Base-by-base conservation (phyloP, 2,888 invertebrate genomes). In the Heteromyza rotundicornis region DNA sequence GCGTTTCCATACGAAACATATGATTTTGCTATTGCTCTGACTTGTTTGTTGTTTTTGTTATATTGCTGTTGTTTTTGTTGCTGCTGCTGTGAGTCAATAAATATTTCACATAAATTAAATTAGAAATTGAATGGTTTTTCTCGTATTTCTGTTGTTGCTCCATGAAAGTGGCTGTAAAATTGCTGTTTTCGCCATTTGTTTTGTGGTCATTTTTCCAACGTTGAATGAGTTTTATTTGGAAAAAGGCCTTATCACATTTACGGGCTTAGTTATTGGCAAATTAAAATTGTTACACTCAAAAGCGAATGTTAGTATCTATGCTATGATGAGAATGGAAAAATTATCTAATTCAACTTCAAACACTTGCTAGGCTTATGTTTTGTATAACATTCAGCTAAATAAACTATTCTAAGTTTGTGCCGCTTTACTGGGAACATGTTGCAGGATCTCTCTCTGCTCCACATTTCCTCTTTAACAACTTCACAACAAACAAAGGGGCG, bases 21-120 rank as follows among this genome's bases (percentile, higher is more conserved):
- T 40, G 40, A n/a, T 40, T 68, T 55, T 36, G 12, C 8, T 53
- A 32, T 12, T 32, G 47, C 56, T 66, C 40, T 40, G 10, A 16
- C 5, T 51, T 1, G 1, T 23, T 52, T 24, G 16, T 16, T 52
- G 23, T 27, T 16, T 52, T 5, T 53, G 24, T 32, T 2, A 24
- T 2, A 17, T 22, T 40, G n/a, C 27, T 56, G 52, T 64, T 59
- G 64, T 63, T 64, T 72, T 75, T 73, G 32, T 32, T 77, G 65
- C 70, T 75, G 73, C 16, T 27, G 49, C 8, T 19, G 36, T 36
- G 53, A 16, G 47, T 23, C 40, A 64, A 58, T 62, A 57, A 22
- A 24, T 52, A 24, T 40, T 47, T 20, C 63, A 53, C 40, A 16
- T 54, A 60, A 60, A 54, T 60, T 60, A 17, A 52, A 59, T 52